Evolutionary conservation across 1,140 invertebrate genomes (phyloP).

Genomic region (Drosophila rufa): DNA sequence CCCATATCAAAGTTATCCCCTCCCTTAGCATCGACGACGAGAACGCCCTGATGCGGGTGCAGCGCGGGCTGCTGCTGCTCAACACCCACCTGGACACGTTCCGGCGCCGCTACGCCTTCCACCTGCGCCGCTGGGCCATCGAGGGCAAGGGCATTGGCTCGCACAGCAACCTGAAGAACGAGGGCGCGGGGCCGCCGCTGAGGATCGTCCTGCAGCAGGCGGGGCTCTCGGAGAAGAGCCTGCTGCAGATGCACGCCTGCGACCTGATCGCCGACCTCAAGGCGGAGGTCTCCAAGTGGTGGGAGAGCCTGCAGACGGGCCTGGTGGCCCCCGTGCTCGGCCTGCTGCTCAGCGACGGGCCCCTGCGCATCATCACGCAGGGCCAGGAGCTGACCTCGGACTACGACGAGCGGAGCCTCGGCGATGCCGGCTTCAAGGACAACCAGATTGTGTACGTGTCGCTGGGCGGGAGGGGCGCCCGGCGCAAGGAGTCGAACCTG

Average conservation of each 20-base stretch:
- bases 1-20: not conserved
- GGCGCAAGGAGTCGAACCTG: slow-evolving; percentile 88
- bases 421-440: slow-evolving; percentile 96
- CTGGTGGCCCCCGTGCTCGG: slow-evolving; percentile 86
- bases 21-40: slow-evolving; percentile 86
- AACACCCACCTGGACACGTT: slow-evolving; percentile 97
- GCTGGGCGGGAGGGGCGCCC: slow-evolving; percentile 91
- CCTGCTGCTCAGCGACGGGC: slow-evolving; percentile 91
- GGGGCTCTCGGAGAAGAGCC: slow-evolving; percentile 92
- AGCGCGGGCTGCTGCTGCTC: slow-evolving; percentile 93
- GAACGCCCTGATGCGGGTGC: slow-evolving; percentile 93
- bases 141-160: slow-evolving; percentile 91
- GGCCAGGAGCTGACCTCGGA: slow-evolving; percentile 97
- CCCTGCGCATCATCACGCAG: slow-evolving; percentile 95
- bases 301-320: slow-evolving; percentile 82
- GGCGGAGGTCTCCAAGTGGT: slow-evolving; percentile 96
- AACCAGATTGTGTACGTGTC: slow-evolving; percentile 95
- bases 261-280: slow-evolving; percentile 95
- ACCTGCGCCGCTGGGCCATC: slow-evolving; percentile 93
- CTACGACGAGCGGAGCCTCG: slow-evolving; percentile 95
- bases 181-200: slow-evolving; percentile 86
- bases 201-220: slow-evolving; percentile 94
- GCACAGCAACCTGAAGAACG: slow-evolving; percentile 88
- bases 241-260: slow-evolving; percentile 90
- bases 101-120: slow-evolving; percentile 93